A percentile compares a stretch with the other conserved stretches of the same genome.
Evolutionary conservation across 1,140 invertebrate species (phyloP).

Genomic region (Parapsyche elsis): DNA sequence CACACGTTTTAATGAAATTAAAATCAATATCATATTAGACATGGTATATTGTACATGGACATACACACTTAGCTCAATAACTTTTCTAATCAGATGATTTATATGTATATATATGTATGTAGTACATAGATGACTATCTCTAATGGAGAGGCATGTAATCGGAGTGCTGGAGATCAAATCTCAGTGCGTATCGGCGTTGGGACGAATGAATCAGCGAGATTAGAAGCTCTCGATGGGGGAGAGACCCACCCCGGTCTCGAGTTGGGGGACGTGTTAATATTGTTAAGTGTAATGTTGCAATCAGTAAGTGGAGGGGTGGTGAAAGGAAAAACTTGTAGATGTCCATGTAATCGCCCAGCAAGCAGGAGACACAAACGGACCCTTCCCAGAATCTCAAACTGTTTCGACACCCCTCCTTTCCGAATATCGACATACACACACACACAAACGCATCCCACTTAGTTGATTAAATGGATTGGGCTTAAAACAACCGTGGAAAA

Average conservation of each 20-base stretch:
- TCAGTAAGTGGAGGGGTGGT: constrained; percentile 47
- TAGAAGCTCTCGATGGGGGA: constrained; percentile 44
- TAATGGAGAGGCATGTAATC: neutral
- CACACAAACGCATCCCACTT: neutral
- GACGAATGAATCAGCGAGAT: constrained; percentile 54
- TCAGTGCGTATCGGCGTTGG: constrained; percentile 37
- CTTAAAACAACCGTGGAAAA: neutral
- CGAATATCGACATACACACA: neutral
- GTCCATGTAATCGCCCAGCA: constrained; percentile 43
- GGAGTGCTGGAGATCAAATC: constrained; percentile 50
- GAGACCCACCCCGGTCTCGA: neutral
- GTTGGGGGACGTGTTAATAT: constrained; percentile 53
- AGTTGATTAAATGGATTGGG: constrained; percentile 28
- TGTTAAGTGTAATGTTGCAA: constrained; percentile 57
- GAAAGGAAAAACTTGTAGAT: constrained; percentile 56
- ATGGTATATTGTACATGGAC: no score
- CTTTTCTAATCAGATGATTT: neutral
- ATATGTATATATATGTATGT: no score
- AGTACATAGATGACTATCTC: neutral
- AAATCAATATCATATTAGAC: no score
- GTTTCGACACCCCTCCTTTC: neutral
- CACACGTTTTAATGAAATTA: no score
- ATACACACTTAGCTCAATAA: no score
- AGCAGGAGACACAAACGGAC: neutral
- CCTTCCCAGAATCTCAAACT: neutral